A percentile compares a stretch with the other conserved stretches of the same genome.
Evolutionary conservation across 2,113 vertebrate species (phyloP).

Genomic region (Polypterus senegalus): DNA sequence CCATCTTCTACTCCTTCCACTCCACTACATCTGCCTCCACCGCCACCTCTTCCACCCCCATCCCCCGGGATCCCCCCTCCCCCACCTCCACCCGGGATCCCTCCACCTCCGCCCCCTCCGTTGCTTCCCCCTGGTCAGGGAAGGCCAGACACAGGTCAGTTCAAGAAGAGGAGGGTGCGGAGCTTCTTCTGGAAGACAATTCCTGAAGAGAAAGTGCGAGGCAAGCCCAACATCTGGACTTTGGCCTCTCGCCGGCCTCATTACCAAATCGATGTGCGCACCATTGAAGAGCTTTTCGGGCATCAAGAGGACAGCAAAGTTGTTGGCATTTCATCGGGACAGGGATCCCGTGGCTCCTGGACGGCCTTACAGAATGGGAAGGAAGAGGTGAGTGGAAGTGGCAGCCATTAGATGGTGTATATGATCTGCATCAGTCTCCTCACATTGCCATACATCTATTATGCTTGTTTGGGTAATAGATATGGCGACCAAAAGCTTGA

Average conservation of each 20-base stretch:
- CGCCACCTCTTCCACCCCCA: constrained; percentile 17
- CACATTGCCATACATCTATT: too few species aligned
- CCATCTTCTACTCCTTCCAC: constrained; percentile 11
- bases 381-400: constrained; percentile 62
- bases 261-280: constrained; percentile 83
- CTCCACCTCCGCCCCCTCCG: constrained; percentile 42
- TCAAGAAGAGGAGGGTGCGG: constrained; percentile 74
- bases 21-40: constrained; percentile 28
- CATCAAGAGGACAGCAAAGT: constrained; percentile 67
- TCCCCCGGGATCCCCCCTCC: constrained; percentile 18
- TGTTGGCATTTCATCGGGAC: constrained; percentile 13
- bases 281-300: constrained; percentile 88
- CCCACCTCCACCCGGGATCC: constrained; percentile 32
- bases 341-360: constrained; percentile 37
- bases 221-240: constrained; percentile 93
- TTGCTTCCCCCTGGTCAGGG: constrained; percentile 33
- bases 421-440: too few species aligned
- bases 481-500: too few species aligned
- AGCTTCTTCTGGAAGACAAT: constrained; percentile 98
- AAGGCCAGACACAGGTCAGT: constrained; percentile 39
- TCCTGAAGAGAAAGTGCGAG: constrained; percentile 85
- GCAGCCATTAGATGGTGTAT: background rate
- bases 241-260: constrained; percentile 69
- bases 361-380: constrained; percentile 72
- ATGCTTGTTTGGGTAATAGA: too few species aligned